Evolutionary conservation across 1,140 invertebrate genomes (phyloP).

Genomic region (Liolophura sinensis): DNA sequence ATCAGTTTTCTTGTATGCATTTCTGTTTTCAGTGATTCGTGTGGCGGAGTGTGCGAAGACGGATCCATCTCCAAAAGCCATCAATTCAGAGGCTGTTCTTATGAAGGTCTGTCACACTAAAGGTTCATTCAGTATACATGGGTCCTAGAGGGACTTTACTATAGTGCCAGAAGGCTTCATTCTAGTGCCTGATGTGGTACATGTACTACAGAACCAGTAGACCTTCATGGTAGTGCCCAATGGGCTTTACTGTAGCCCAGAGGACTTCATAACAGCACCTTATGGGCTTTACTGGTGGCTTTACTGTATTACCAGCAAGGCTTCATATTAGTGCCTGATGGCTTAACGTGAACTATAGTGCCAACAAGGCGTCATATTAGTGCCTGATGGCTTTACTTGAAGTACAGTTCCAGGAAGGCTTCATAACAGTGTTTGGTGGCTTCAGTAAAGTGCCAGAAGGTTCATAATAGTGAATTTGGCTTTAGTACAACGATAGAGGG

Average conservation of each 20-base stretch:
- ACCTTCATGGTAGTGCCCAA: no score
- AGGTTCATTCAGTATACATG: background rate
- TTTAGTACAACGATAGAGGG: no score
- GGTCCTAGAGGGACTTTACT: background rate
- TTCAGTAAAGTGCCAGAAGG: no score
- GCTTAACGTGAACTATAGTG: background rate
- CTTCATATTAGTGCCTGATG: background rate
- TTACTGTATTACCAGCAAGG: background rate
- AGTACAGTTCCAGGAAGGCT: no score
- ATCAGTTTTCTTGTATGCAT: background rate
- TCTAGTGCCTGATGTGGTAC: no score
- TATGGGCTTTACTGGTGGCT: no score
- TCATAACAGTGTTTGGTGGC: no score
- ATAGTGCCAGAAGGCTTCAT: no score
- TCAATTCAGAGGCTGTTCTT: slow-evolving; percentile 37
- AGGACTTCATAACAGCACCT: background rate
- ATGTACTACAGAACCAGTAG: no score
- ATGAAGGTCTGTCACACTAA: slow-evolving; percentile 32
- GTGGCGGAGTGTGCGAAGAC: slow-evolving; percentile 33
- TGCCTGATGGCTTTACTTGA: no score
- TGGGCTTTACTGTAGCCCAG: background rate
- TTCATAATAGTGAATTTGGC: no score
- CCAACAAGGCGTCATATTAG: no score
- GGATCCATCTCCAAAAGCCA: slow-evolving; percentile 31
- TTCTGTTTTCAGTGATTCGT: slow-evolving; percentile 35